Evolutionary conservation across 2,113 vertebrate genomes (phyloP).

Genomic region (Rhynchomys soricoides): DNA sequence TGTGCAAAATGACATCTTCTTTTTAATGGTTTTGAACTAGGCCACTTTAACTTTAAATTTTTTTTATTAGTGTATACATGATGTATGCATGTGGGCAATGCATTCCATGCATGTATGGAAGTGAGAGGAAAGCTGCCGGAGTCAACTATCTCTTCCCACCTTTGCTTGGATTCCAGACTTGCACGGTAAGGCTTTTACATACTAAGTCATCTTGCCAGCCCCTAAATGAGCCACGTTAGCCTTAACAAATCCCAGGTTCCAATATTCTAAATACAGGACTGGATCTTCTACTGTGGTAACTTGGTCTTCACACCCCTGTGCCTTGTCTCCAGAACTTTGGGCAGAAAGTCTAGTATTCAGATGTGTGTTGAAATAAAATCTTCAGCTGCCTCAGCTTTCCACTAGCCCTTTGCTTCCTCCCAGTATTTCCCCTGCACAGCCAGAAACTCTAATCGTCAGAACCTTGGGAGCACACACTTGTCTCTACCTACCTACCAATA

Average conservation of each 20-base stretch:
- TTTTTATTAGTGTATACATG: not conserved
- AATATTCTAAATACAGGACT: not conserved
- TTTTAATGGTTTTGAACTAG: constrained; percentile 19
- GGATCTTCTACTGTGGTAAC: not conserved
- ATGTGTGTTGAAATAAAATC: constrained; percentile 29
- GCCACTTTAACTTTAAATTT: not conserved
- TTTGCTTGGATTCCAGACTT: not conserved
- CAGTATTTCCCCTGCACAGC: not conserved
- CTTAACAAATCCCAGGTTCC: not conserved
- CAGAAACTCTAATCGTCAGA: not conserved
- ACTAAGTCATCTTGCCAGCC: not conserved
- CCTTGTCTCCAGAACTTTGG: not conserved
- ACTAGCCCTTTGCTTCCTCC: constrained; percentile 5
- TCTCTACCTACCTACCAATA: not conserved
- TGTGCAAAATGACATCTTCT: constrained; percentile 37
- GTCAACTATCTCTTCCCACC: not conserved
- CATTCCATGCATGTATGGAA: not conserved
- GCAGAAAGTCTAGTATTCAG: constrained; percentile 25
- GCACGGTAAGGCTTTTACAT: not conserved
- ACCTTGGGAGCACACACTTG: not conserved
- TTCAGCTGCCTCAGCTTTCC: not conserved
- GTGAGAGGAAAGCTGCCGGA: not conserved
- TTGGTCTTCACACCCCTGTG: not conserved
- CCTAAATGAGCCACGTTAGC: not conserved
- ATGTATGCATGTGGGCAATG: not conserved